Base-by-base conservation (phyloP, 2,888 invertebrate species). In the Epirrita christyi region DNA sequence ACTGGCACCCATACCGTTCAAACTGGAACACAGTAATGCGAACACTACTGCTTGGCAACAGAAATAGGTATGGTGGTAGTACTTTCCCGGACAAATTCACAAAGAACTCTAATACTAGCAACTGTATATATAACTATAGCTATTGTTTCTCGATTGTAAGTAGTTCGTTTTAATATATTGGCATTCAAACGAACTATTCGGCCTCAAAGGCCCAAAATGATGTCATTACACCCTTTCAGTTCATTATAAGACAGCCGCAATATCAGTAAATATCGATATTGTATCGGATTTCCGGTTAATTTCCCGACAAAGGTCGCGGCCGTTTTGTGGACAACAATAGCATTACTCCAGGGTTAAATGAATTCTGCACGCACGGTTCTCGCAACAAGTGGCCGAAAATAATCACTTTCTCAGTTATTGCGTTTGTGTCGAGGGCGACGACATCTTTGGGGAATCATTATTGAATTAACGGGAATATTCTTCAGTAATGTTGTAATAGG, bases 291-390 rank as follows among this genome's bases (percentile, higher is more conserved):
- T 82, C 78, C 80, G 75, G 73, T 72, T 82, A 80, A 80, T 85
- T 81, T 80, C 67, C 66, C 70, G 66, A 64, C 69, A 76, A 79
- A 74, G 75, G 71, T 67, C 71, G 68, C 50, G 46, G 66, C 64
- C 67, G 61, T 67, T 70, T 66, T 61, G 59, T 72, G 78, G 72
- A 74, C 68, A 70, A 69, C 74, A 78, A 81, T 77, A 72, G 73
- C 70, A 76, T 85, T 81, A 81, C 72, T 78, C 76, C 75, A 80
- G 78, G 78, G 78, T 74, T 69, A 80, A 82, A 64, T 74, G 72
- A 72, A 73, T 80, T 71, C 60, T 56, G 70, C 73, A 78, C 78
- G 78, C 80, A 80, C 80, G 80, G 70, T 73, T 68, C 71, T 38
- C 41, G 77, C 83, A 84, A 83, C 84, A 85, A 83, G 83, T 83